Base-by-base conservation (phyloP, 2,113 vertebrate genomes). In the human (Homo sapiens) region DNA sequence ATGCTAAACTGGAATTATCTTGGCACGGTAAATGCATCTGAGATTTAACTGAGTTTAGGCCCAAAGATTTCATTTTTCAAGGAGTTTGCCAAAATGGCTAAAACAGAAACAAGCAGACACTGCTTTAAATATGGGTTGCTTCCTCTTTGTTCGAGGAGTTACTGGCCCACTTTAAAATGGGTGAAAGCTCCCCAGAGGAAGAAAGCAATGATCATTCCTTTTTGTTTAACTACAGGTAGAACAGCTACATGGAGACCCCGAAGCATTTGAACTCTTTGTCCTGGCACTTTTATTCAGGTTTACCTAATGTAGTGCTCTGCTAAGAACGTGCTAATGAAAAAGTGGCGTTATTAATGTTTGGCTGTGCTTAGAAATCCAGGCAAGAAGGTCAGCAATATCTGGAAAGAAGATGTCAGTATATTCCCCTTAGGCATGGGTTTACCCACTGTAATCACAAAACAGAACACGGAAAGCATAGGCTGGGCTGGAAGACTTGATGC, bases 41-140 rank as follows among this genome's bases (percentile, higher is more conserved):
- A 96, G 90, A 85, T 85, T 45, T 81, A 96, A 75, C 64, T 96
- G 92, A 91, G 70, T 90, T 89, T 61, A 81, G 75, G 89, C 83
- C 87, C 92, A 93, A 96, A 90, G 86, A 97, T 82, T 93, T 97
- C 90, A 79, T 94, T 97, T 98, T 96, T 93, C 43, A 76, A 97
- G 22, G 70, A 32, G 66, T 96, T 97, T 97, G 95, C 92, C 95
- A 94, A 93, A 94, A 89, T 85, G 90, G 84, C 94, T 91, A 93
- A 92, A 95, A 94, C 80, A 93, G 92, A 97, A 97, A 92, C 23
- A 92, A 61, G 52, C 59, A 48, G 76, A 59, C 48, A 84, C 64
- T 40, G 90, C 90, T 97, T 97, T 97, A 88, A 84, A 92, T 90
- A 78, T 55, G 92, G 32, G 76, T 76, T 90, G 40, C 70, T 96